A percentile compares a stretch with the other conserved stretches of the same genome.
These are phyloP conservation scores for Brachionus asplanchnoidis DNA, from an alignment of 1,140 invertebrate genomes.

Conservation along the genomic window DNA sequence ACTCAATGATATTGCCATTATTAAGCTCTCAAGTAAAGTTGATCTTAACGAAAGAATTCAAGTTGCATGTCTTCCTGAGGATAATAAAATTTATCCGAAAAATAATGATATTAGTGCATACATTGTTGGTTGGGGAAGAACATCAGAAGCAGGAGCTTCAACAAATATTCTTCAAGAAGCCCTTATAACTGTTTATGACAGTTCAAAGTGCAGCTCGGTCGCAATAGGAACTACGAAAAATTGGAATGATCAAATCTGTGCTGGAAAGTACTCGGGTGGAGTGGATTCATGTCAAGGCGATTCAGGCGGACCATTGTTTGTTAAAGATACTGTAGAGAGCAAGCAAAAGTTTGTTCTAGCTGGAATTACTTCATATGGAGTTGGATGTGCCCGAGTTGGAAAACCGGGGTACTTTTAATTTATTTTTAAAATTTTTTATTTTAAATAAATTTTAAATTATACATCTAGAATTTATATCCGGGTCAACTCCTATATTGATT, in stretches of 20 bases:
- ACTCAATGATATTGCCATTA: background rate
- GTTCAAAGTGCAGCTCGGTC: background rate
- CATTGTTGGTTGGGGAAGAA: slow-evolving; percentile 4
- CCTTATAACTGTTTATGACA: slow-evolving; percentile 1
- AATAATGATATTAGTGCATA: background rate
- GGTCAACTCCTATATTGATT: background rate
- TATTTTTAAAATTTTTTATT: background rate
- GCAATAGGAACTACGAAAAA: background rate
- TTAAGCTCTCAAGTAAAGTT: background rate
- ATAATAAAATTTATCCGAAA: background rate
- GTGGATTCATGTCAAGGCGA: slow-evolving; percentile 28
- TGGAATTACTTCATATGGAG: slow-evolving; percentile 13
- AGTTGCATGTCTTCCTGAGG: background rate
- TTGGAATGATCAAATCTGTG: slow-evolving; percentile 28
- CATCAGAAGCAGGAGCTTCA: background rate
- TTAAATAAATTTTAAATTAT: too few relatives aligned
- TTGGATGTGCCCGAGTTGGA: background rate
- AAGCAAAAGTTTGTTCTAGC: background rate
- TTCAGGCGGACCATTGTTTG: slow-evolving; percentile 10
- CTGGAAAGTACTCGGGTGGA: slow-evolving; percentile 8
- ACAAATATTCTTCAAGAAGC: background rate
- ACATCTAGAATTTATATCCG: slow-evolving; percentile 3
- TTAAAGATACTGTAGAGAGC: background rate
- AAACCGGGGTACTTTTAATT: background rate
- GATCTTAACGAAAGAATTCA: background rate